Conservation (phyloP, 2,888 invertebrate species). For the Cataglyphis altisquamis region DNA sequence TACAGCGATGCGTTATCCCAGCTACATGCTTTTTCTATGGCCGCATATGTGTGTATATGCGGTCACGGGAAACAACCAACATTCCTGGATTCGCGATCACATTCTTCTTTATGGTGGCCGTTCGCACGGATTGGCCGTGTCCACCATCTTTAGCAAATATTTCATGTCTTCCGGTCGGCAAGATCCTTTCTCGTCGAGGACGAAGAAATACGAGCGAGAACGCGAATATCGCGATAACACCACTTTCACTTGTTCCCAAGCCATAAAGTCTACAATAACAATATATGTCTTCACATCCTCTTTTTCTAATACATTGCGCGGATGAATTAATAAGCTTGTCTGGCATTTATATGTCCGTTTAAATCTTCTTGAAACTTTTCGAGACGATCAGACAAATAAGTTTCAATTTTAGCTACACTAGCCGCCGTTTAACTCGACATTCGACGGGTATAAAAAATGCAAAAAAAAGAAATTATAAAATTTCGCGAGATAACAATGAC, state of each 20-base stretch:
- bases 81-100: slow-evolving; percentile 65
- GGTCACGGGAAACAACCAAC: slow-evolving; percentile 58
- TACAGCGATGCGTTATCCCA: slow-evolving; percentile 61
- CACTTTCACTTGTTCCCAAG: slow-evolving; percentile 27
- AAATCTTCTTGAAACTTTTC: slow-evolving; percentile 38
- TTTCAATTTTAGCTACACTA: slow-evolving; percentile 29
- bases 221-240: neutral
- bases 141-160: slow-evolving; percentile 69
- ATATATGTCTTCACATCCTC: neutral
- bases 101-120: slow-evolving; percentile 72
- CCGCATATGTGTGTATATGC: slow-evolving; percentile 32
- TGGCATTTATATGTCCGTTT: slow-evolving; percentile 24
- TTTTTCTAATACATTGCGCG: slow-evolving; percentile 6
- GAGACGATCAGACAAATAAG: neutral
- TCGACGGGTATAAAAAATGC: neutral
- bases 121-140: slow-evolving; percentile 68
- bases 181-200: slow-evolving; percentile 44
- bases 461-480: slow-evolving; percentile 23
- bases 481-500: slow-evolving; percentile 9
- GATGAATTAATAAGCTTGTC: slow-evolving; percentile 15
- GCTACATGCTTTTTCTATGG: slow-evolving; percentile 14
- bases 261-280: neutral
- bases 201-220: slow-evolving; percentile 47
- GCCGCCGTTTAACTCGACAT: slow-evolving; percentile 13
- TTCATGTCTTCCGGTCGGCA: slow-evolving; percentile 42